phyloP scores from a whole-genome alignment of 2,888 invertebrate genomes.

The Taenaris catops region DNA sequence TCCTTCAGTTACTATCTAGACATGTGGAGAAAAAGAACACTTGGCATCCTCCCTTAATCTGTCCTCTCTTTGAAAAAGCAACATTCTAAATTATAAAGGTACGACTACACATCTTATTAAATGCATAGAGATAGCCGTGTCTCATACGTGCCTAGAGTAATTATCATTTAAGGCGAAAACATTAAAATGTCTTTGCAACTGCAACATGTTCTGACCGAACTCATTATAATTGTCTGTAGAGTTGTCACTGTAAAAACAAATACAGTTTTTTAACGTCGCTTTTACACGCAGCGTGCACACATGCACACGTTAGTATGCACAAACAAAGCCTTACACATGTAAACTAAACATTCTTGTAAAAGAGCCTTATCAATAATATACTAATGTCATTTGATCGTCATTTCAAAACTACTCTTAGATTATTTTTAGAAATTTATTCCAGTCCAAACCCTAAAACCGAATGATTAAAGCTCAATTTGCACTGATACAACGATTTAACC shows the following conservation, averaged over 20 bases:
- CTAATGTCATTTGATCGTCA: no score
- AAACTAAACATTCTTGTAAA: no score
- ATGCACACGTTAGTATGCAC: no score
- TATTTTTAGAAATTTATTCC: no score
- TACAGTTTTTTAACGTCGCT: conserved; percentile 66
- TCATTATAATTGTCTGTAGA: conserved; percentile 72
- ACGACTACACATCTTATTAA: conserved; percentile 16
- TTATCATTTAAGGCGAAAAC: conserved; percentile 64
- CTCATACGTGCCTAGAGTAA: conserved; percentile 67
- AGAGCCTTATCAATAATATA: no score
- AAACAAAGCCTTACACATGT: no score
- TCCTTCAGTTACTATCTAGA: no score
- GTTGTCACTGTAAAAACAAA: conserved; percentile 78
- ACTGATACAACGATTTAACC: no score
- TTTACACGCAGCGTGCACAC: conserved; percentile 37
- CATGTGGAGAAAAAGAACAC: neutral
- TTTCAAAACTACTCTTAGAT: no score
- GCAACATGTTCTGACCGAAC: conserved; percentile 63
- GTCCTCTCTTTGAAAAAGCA: conserved; percentile 14
- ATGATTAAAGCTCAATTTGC: no score
- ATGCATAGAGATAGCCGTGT: conserved; percentile 14
- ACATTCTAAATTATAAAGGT: conserved; percentile 10
- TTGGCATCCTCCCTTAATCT: conserved; percentile 1
- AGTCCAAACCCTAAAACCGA: no score
- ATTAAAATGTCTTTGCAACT: conserved; percentile 72